phyloP scores from a whole-genome alignment of 1,140 invertebrate species.

The Drosophila nigrodunni region DNA sequence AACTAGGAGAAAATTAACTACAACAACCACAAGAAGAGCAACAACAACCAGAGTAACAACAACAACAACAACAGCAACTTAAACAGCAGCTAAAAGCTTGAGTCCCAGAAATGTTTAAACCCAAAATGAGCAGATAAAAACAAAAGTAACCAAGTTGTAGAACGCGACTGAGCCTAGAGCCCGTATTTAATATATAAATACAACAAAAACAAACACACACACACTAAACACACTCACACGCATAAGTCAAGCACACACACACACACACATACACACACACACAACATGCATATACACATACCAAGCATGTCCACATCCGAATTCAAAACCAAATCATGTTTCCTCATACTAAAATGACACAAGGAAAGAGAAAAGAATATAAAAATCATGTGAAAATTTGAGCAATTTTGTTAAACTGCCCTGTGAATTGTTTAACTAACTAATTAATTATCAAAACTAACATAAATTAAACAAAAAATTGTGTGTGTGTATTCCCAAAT shows the following conservation, averaged over 20 bases:
- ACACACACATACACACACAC: conserved; percentile 27
- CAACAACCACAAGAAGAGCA: conserved; percentile 13
- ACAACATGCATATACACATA: background rate
- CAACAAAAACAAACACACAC: conserved; percentile 24
- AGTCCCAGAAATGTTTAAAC: conserved; percentile 16
- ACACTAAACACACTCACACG: conserved; percentile 30
- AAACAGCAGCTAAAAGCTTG: conserved; percentile 30
- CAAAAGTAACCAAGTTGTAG: conserved; percentile 53
- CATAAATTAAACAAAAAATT: too few species aligned
- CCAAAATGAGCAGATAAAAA: conserved; percentile 2
- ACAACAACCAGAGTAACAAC: too few species aligned
- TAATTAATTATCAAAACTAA: conserved; percentile 18
- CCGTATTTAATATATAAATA: conserved; percentile 51
- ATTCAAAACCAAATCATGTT: background rate
- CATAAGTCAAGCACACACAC: conserved; percentile 25
- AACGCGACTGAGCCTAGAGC: conserved; percentile 71
- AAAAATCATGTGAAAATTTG: background rate
- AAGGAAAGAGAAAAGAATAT: conserved; percentile 18
- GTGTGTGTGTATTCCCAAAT: conserved; percentile 4
- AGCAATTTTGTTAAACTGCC: conserved; percentile 19
- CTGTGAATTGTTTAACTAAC: conserved; percentile 43
- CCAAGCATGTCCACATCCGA: conserved; percentile 1
- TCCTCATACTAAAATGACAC: conserved; percentile 13
- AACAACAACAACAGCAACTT: conserved; percentile 22
- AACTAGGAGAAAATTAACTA: conserved; percentile 26